These are phyloP conservation scores for Syngnathus rostellatus DNA, from an alignment of 2,797 vertebrate genomes.

Conservation along the genomic window DNA sequence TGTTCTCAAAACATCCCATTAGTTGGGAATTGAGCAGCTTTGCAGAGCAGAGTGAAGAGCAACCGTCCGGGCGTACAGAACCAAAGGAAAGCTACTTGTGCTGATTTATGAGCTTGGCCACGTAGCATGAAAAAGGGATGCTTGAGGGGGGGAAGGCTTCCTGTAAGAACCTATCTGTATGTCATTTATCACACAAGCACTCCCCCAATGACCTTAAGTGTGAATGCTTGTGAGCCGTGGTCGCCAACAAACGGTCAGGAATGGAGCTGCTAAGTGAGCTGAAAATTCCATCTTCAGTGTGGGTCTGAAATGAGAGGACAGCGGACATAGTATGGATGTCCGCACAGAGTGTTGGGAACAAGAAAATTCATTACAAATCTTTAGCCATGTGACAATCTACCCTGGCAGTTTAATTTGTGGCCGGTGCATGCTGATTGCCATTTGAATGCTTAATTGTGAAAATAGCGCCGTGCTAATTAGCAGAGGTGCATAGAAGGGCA, in stretches of 20 bases:
- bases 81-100: slow-evolving; percentile 11
- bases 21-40: neutral
- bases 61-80: slow-evolving; percentile 7
- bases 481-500: too few relatives aligned
- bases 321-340: neutral
- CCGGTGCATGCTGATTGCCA: too few relatives aligned
- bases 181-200: slow-evolving; percentile 64
- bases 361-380: neutral
- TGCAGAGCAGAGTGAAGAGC: neutral
- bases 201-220: slow-evolving; percentile 24
- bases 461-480: too few relatives aligned
- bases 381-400: neutral
- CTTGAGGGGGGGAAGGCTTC: slow-evolving; percentile 34
- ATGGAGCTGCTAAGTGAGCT: neutral
- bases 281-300: neutral
- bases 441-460: too few relatives aligned
- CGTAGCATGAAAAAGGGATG: slow-evolving; percentile 37
- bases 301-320: neutral
- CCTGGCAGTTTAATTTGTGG: too few relatives aligned
- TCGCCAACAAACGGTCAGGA: slow-evolving; percentile 36
- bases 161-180: slow-evolving; percentile 62
- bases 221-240: slow-evolving; percentile 35
- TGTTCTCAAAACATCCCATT: slow-evolving; percentile 1
- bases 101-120: slow-evolving; percentile 66
- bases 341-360: neutral